Conservation (phyloP, 2,113 vertebrate species). For the Rutilus rutilus region DNA sequence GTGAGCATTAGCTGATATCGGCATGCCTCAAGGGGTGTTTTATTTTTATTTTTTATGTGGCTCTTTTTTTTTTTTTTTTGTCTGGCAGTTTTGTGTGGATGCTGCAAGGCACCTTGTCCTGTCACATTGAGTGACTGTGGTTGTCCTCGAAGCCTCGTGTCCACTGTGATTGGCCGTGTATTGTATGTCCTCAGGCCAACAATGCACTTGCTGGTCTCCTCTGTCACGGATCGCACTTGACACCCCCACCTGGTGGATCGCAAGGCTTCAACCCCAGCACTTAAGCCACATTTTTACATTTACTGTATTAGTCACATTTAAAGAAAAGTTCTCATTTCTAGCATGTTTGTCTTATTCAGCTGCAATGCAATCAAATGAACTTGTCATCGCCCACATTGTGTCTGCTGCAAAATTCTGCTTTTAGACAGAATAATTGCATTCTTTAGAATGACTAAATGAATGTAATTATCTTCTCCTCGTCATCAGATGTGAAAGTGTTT, state of each 20-base stretch:
- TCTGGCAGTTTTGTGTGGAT: constrained; percentile 60
- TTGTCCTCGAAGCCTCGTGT: constrained; percentile 71
- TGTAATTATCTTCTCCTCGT: constrained; percentile 2
- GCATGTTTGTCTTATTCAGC: background rate
- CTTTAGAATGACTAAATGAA: background rate
- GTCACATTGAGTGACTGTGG: constrained; percentile 68
- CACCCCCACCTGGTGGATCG: constrained; percentile 49
- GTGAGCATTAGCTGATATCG: constrained; percentile 39
- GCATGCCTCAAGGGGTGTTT: constrained; percentile 44
- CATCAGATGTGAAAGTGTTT: background rate
- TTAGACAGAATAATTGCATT: constrained; percentile 7
- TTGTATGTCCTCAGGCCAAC: constrained; percentile 54
- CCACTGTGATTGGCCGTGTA: constrained; percentile 63
- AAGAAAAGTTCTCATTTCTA: background rate
- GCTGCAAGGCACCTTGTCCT: constrained; percentile 59
- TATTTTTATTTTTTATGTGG: constrained; percentile 21
- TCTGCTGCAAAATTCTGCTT: background rate
- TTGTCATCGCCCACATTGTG: constrained; percentile 9
- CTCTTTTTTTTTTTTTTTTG: constrained; percentile 65
- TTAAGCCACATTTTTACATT: no score
- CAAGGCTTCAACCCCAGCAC: constrained; percentile 26
- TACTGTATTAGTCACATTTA: background rate
- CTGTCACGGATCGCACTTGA: constrained; percentile 63
- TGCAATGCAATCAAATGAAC: background rate
- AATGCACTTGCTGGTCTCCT: constrained; percentile 49